Conservation (phyloP, 1,140 invertebrate genomes). For the Lithobius niger region DNA sequence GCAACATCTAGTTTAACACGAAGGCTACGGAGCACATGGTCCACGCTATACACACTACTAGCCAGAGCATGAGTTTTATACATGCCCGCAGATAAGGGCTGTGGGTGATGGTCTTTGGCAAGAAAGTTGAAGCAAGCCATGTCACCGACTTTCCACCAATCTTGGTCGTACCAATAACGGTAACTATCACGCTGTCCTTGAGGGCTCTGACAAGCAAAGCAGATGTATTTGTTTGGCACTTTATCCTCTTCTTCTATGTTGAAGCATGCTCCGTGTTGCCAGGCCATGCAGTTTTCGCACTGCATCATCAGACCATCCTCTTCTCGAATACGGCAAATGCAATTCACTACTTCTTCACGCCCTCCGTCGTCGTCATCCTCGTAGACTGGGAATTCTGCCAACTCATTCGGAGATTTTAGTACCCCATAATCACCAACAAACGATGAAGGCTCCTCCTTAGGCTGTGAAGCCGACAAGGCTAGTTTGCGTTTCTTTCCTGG, state of each 20-base stretch:
- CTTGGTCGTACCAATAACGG: constrained; percentile 69
- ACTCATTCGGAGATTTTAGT: too few relatives aligned
- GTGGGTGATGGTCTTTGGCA: constrained; percentile 9
- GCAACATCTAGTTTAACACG: constrained; percentile 8
- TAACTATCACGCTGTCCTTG: constrained; percentile 44
- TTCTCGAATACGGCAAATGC: constrained; percentile 62
- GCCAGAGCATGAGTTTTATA: constrained; percentile 21
- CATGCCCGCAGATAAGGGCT: constrained; percentile 12
- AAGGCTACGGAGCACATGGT: constrained; percentile 19
- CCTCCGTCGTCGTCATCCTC: constrained; percentile 12
- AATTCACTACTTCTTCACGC: constrained; percentile 70
- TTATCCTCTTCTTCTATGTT: constrained; percentile 61
- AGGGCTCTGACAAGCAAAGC: constrained; percentile 70
- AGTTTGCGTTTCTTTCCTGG: constrained; percentile 21
- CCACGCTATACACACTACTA: constrained; percentile 19
- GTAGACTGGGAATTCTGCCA: too few relatives aligned
- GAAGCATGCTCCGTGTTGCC: constrained; percentile 85
- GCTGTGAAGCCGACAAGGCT: too few relatives aligned
- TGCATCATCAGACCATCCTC: constrained; percentile 86
- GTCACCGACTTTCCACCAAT: constrained; percentile 70
- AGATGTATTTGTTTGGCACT: constrained; percentile 81
- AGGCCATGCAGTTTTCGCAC: constrained; percentile 84
- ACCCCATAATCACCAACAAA: too few relatives aligned
- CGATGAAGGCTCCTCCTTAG: too few relatives aligned
- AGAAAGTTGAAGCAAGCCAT: constrained; percentile 41